Base-by-base conservation (phyloP, 2,888 invertebrate species). In the Oxytorus armatus region DNA sequence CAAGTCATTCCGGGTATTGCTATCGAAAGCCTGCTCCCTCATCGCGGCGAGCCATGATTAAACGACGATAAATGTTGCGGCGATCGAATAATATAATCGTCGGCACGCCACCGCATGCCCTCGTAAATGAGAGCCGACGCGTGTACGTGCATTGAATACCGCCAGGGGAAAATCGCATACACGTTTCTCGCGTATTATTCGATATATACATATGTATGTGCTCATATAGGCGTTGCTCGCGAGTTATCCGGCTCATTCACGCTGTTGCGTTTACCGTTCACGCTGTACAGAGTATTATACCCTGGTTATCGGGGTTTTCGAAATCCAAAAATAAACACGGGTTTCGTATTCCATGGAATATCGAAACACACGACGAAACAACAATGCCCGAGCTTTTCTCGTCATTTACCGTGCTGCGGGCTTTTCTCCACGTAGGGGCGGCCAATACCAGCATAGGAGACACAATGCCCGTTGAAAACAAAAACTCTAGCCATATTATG, bases 41-140 rank as follows among this genome's bases (percentile, higher is more conserved):
- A 36, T 36, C 36, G 36, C 2, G 3, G 8, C 10, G 51, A 14
- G 42, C 25, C 47, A 10, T 57, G 74, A 66, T 82, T 81, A 83
- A 83, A 83, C 79, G 81, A 75, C 84, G 84, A 84, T 84, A 82
- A 85, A 85, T 85, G 55, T 66, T 66, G 82, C 82, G 75, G 51
- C 69, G 79, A 79, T 82, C 72, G 77, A 69, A 82, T 11, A 16
- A 33, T 55, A 55, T 66, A 39, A 21, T 66, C 57, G 66, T 44
- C 21, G 65, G n/a, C 7, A 63, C 44, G 68, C 49, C 29, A 18
- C 68, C 80, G 73, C 65, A 77, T 82, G 55, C 42, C 78, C 51
- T 79, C 78, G 80, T 81, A 82, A 84, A 85, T 85, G 84, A 80
- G 83, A 72, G 65, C 53, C 29, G 49, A 77, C 76, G 79, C 79